phyloP scores from a whole-genome alignment of 2,113 vertebrate genomes.

The Syngnathus floridae region DNA sequence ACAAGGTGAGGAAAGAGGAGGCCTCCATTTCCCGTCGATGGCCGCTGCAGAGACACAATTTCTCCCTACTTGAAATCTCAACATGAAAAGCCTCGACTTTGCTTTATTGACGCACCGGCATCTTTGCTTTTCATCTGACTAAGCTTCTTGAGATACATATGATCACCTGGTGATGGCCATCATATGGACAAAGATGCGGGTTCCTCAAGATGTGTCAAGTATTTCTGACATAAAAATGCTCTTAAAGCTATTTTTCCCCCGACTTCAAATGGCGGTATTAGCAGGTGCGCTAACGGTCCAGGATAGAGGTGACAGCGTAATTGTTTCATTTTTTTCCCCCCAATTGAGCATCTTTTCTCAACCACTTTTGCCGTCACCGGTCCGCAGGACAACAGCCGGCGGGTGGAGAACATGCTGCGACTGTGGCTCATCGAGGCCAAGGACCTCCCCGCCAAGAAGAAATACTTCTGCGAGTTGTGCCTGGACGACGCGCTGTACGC shows the following conservation, averaged over 20 bases:
- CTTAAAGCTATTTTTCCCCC: neutral
- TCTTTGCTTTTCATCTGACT: no score
- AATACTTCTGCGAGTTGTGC: constrained; percentile 94
- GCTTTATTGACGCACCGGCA: no score
- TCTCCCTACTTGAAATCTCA: no score
- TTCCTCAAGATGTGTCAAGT: neutral
- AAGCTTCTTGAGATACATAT: no score
- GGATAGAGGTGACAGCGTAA: neutral
- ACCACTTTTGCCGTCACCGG: neutral
- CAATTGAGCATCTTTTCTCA: neutral
- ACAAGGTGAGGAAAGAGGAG: constrained; percentile 76
- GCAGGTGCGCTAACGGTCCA: neutral
- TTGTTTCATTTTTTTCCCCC: neutral
- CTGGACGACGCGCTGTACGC: constrained; percentile 95
- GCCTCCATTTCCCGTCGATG: no score
- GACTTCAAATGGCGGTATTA: neutral
- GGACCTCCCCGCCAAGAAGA: constrained; percentile 96
- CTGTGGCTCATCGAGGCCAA: constrained; percentile 98
- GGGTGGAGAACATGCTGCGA: constrained; percentile 90
- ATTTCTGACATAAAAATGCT: neutral
- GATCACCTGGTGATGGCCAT: neutral
- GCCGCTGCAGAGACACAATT: no score
- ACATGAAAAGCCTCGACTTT: no score
- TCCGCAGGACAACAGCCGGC: constrained; percentile 91
- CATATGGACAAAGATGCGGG: neutral